phyloP scores from a whole-genome alignment of 2,888 invertebrate genomes.

The Galeruca laticollis region DNA sequence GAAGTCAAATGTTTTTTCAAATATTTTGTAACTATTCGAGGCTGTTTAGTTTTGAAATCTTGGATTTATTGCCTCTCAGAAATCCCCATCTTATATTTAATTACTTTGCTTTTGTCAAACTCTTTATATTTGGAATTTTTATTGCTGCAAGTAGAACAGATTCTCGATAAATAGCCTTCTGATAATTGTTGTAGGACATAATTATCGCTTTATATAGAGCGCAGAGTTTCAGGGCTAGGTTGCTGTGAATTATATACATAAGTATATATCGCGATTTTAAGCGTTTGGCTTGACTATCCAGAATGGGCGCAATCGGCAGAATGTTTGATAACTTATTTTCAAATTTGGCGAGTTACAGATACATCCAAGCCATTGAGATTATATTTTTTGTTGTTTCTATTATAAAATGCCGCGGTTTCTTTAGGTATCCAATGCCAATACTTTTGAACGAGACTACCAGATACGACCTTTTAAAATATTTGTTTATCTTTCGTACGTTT shows the following conservation, averaged over 20 bases:
- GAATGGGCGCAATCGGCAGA: constrained; percentile 11
- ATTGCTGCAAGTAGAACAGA: not conserved
- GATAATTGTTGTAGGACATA: constrained; percentile 5
- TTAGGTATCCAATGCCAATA: too few relatives aligned
- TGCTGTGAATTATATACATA: not conserved
- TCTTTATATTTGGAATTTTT: not conserved
- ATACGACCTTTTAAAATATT: too few relatives aligned
- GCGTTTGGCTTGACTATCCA: not conserved
- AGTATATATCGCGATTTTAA: not conserved
- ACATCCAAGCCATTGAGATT: not conserved
- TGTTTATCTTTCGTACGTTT: too few relatives aligned
- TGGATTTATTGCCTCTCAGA: too few relatives aligned
- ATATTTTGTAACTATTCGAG: constrained; percentile 16
- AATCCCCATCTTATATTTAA: too few relatives aligned
- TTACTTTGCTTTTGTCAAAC: constrained; percentile 10
- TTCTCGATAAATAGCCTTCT: not conserved
- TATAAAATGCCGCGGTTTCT: not conserved
- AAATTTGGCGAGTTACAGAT: not conserved
- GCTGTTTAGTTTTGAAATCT: constrained; percentile 10
- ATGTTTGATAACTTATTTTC: not conserved
- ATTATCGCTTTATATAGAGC: constrained; percentile 17
- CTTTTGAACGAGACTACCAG: too few relatives aligned
- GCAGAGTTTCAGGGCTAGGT: too few relatives aligned
- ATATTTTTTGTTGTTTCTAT: not conserved
- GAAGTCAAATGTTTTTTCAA: constrained; percentile 5